Evolutionary conservation across 2,888 invertebrate species (phyloP), one percentile per base, ranked within the genome.

Genomic region (Diarsia brunnea): DNA sequence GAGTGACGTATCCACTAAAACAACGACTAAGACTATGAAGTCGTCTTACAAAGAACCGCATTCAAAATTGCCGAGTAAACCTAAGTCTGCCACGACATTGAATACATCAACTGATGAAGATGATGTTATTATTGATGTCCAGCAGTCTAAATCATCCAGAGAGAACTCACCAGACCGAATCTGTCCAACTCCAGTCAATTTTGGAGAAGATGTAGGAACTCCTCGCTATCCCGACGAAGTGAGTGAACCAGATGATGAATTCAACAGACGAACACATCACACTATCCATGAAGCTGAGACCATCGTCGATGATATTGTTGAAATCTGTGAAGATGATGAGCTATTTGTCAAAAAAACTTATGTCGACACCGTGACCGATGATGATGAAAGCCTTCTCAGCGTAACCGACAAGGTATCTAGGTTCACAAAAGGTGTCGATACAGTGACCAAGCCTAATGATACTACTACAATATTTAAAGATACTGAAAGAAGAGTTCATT

Each of bases 201-300:
- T 97, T 12, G 95, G 95, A 68, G 97, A 97, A 67, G 97, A 97
- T 78, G 96, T 97, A 3, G 97, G 97, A 67, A 97, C 97, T 72
- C 98, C 98, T 5, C 97, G 98, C 73, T 98, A 97, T 90, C 98
- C 98, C 0, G 98, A 98, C 91, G 97, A 97, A 89, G 97, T 98
- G 0, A 97, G 97, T 87, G 98, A 98, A 91, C 98, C 98, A 0
- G 98, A 98, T 84, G 98, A 98, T 88, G 97, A 97, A 53, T 94
- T 95, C 19, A 91, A 90, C 24, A 94, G 91, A 79, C 92, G 95
- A 64, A 89, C 92, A 51, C 89, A 96, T 85, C 94, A 95, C 70
- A 95, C 94, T 0, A 97, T 97, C 43, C 96, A 96, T 80, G 98
- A 98, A 94, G 96, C 97, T 38, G 97, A 97, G 84, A 97, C 97